These are phyloP conservation scores for Otolemur crassicaudatus DNA, from an alignment of 2,797 vertebrate genomes.

Conservation along the genomic window DNA sequence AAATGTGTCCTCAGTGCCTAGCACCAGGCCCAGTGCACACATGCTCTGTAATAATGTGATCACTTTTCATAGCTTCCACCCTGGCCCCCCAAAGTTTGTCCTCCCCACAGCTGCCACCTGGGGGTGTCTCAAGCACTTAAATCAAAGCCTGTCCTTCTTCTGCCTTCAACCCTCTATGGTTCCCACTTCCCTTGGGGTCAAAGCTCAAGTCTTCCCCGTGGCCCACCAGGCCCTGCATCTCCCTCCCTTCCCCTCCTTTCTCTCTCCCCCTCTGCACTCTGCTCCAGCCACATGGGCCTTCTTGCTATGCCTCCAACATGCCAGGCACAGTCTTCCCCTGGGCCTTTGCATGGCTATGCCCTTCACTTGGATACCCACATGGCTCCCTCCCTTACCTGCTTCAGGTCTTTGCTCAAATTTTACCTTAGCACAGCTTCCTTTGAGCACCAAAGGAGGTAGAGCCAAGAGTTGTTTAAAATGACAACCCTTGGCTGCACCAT, in stretches of 20 bases:
- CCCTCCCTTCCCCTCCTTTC: not conserved
- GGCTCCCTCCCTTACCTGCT: not conserved
- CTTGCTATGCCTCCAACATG: fast-evolving
- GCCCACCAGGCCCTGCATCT: not conserved
- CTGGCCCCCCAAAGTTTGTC: not conserved
- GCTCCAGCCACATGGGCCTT: not conserved
- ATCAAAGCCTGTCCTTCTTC: not conserved
- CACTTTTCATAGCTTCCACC: not conserved
- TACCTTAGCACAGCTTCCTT: no score
- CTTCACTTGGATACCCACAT: no score
- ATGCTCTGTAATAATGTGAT: not conserved
- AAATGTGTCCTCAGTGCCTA: not conserved
- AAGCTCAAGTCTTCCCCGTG: not conserved
- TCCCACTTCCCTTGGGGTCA: not conserved
- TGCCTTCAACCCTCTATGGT: not conserved
- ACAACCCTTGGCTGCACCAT: no score
- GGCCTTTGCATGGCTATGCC: not conserved
- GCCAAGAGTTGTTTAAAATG: no score
- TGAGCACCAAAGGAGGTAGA: no score
- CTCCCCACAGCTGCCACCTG: not conserved
- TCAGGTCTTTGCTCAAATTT: not conserved
- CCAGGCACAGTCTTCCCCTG: not conserved
- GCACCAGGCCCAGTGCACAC: no score
- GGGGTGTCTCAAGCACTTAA: not conserved
- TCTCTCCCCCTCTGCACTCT: not conserved